These are phyloP conservation scores for Dicranocentrus wangi DNA, from an alignment of 2,888 invertebrate species.

Conservation along the genomic window DNA sequence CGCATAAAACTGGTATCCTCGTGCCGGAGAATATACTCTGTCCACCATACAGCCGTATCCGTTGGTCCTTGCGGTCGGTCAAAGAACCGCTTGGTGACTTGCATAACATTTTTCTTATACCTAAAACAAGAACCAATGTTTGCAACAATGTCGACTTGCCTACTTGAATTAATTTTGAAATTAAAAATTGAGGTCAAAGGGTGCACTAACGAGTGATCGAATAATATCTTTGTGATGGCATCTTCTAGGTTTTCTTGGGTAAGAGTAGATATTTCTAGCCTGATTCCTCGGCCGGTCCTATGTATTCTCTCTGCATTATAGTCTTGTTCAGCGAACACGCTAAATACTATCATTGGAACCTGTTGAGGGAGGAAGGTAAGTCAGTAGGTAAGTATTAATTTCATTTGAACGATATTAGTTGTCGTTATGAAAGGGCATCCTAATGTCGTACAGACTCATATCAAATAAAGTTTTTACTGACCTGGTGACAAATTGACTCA, in stretches of 20 bases:
- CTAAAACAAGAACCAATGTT: too few species aligned
- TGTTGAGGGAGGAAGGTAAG: too few species aligned
- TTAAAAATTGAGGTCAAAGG: too few species aligned
- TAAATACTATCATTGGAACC: slow-evolving; percentile 58
- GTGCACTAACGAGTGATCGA: slow-evolving; percentile 39
- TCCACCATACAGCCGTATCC: slow-evolving; percentile 57
- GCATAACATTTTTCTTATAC: slow-evolving; percentile 30
- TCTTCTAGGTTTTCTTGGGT: slow-evolving; percentile 75
- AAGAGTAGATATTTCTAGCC: slow-evolving; percentile 76
- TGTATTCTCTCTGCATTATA: slow-evolving; percentile 48
- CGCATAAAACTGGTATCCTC: slow-evolving; percentile 51
- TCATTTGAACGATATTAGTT: too few species aligned
- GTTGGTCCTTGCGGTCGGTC: slow-evolving; percentile 47
- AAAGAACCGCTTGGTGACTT: slow-evolving; percentile 35
- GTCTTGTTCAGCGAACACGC: slow-evolving; percentile 60
- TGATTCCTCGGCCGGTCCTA: slow-evolving; percentile 76
- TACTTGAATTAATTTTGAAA: too few species aligned
- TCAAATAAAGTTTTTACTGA: too few species aligned
- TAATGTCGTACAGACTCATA: too few species aligned
- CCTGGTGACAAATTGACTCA: slow-evolving; percentile 78
- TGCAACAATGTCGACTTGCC: too few species aligned
- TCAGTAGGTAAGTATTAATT: too few species aligned
- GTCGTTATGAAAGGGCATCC: too few species aligned
- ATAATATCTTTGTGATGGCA: slow-evolving; percentile 26
- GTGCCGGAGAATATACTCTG: slow-evolving; percentile 75